Base-by-base conservation (phyloP, 2,797 vertebrate species). In the Ataeniobius toweri region DNA sequence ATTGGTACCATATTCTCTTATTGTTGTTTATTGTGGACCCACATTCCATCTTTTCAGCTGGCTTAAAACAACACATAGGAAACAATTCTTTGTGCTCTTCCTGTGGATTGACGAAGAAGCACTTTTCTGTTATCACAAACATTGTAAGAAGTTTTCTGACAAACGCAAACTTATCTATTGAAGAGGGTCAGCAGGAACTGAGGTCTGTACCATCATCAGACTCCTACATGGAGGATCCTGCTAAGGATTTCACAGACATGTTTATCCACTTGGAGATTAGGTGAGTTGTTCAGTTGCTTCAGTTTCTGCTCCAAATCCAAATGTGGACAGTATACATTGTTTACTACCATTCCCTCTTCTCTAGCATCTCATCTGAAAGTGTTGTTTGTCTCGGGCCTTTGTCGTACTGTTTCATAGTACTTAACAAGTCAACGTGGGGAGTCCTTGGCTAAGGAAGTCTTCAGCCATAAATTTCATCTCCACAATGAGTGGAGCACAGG, bases 381-480 rank as follows among this genome's bases (percentile, higher is more conserved):
- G 89, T 58, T 88, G 92, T 94, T 88, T 91, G 94, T 86, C 91
- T 91, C 73, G 3, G 1, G 80, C 78, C 77, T 86, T 89, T 86
- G 88, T 92, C 78, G 74, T 6, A 20, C 81, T 58, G 87, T 90
- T 89, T 89, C 89, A 89, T 77, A 76, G 84, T 89, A 89, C 92
- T 94, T 89, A 92, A 91, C 89, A 85, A 88, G 88, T 93, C 95
- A 94, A 96, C 95, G 95, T 96, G 95, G 95, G 95, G 94, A 96
- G 95, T 96, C 95, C 93, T 89, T 80, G 85, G 90, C 91, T 92
- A 93, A 95, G 95, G 95, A 95, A 95, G 93, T 94, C 92, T 87
- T 92, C 85, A 93, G 93, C 93, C 94, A 96, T 96, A 96, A 95
- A 96, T 95, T 94, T 94, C 88, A 88, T 86, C 83, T 85, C 88